Percentiles rank a stretch among this genome's conserved stretches.
These are phyloP conservation scores for Apodemia duryi DNA, from an alignment of 2,888 invertebrate genomes.

Conservation along the genomic window DNA sequence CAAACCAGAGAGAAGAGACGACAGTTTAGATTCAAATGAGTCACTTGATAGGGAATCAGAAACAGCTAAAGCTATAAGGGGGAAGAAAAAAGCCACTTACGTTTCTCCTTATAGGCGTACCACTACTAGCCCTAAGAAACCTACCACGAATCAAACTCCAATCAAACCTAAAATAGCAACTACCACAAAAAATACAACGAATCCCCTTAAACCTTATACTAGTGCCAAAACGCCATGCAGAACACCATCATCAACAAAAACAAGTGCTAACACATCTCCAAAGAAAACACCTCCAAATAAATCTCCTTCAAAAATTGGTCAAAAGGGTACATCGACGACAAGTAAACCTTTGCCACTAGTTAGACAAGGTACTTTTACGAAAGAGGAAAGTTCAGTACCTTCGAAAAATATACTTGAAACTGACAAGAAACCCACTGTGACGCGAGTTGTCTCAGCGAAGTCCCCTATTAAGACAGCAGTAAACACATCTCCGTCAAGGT, in stretches of 20 bases:
- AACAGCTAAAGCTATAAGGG: slow-evolving; percentile 80
- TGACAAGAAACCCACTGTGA: slow-evolving; percentile 41
- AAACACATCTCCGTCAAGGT: slow-evolving; percentile 66
- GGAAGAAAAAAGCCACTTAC: slow-evolving; percentile 84
- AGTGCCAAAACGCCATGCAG: slow-evolving; percentile 54
- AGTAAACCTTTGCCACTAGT: slow-evolving; percentile 79
- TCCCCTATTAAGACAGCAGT: slow-evolving; percentile 47
- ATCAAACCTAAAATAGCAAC: slow-evolving; percentile 40
- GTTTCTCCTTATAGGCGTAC: slow-evolving; percentile 77
- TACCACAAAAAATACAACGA: slow-evolving; percentile 38
- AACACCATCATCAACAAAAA: slow-evolving; percentile 43
- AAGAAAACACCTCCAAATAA: slow-evolving; percentile 54
- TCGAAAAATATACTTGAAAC: slow-evolving; percentile 57
- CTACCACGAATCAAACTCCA: slow-evolving; percentile 34
- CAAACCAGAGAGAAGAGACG: slow-evolving; percentile 71
- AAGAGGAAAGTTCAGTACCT: slow-evolving; percentile 83
- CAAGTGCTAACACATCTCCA: slow-evolving; percentile 56
- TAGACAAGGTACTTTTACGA: slow-evolving; percentile 95
- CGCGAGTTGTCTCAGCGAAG: slow-evolving; percentile 41
- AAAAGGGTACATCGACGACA: slow-evolving; percentile 45
- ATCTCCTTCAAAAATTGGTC: slow-evolving; percentile 50
- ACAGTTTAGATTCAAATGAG: slow-evolving; percentile 67
- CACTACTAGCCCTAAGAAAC: slow-evolving; percentile 53
- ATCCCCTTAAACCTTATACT: slow-evolving; percentile 45
- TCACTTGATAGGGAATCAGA: slow-evolving; percentile 62